Evolutionary conservation across 2,797 vertebrate genomes (phyloP), one percentile per base, ranked within the genome.

Genomic region (Malurus splendens): DNA sequence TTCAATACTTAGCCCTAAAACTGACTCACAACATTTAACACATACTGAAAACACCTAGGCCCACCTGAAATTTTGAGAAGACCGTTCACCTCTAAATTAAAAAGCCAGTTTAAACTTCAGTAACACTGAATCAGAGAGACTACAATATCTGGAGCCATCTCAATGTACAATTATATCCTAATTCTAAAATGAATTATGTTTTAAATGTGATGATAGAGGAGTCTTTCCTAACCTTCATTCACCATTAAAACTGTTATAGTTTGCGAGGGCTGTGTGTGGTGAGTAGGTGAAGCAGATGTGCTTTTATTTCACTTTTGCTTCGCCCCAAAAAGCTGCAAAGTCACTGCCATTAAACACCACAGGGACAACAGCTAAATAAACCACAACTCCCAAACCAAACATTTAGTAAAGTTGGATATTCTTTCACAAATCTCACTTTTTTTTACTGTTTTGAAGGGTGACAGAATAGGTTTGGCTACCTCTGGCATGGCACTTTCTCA

Each of bases 211-310:
- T 3, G 2, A 47, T 0, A 32, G n/a, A 59, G 51, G 16, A 2
- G 2, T 12, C 23, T 38, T 23, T 57, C 7, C 39, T 8, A 59
- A 18, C 6, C 11, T 42, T 47, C 24, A 23, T 6, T 52, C 36
- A 72, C 7, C 55, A 7, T 36, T 23, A 48, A 55, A 39, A 32
- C 5, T 41, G 7, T 8, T n/a, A 41, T 2, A 11, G 25, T 19
- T 48, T 0, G 0, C 24, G 42, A 79, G 33, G 18, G 24, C 10
- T 47, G 10, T 22, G 6, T 18, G 30, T 4, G 4, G 14, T 16
- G 14, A 76, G 24, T 1, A 62, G 22, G 18, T 70, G 14, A 70
- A 51, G 13, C 8, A 5, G 24, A 6, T 54, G 39, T 3, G 1
- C 1, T 56, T 84, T 79, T 60, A 42, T 23, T 75, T 82, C 33